Evolutionary conservation across 53 echinoderm and acorn worm species (phyloP).

Genomic region (Astropecten irregularis): DNA sequence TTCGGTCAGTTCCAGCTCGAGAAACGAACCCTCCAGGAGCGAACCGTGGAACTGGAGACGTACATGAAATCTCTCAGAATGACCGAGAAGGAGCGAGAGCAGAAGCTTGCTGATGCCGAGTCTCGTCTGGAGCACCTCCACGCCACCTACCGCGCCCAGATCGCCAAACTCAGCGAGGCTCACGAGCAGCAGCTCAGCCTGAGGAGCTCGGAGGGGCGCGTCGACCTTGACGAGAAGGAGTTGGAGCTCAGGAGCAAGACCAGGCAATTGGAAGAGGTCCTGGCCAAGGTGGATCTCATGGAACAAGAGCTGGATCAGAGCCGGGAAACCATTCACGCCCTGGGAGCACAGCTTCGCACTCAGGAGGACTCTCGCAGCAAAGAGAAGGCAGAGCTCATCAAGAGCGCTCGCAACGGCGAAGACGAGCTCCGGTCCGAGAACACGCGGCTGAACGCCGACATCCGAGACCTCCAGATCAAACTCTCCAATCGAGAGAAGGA

Average conservation of each 20-base stretch:
- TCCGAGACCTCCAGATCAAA: conserved; percentile 53
- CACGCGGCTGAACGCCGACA: conserved; percentile 23
- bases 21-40: conserved; percentile 70
- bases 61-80: conserved; percentile 60
- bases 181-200: conserved; percentile 59
- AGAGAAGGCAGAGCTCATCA: conserved; percentile 59
- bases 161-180: conserved; percentile 39
- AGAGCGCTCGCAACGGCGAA: conserved; percentile 44
- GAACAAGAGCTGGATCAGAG: conserved; percentile 67
- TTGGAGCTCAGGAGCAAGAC: conserved; percentile 73
- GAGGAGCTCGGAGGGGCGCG: conserved; percentile 45
- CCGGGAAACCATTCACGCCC: conserved; percentile 51
- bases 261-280: conserved; percentile 76
- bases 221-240: conserved; percentile 66
- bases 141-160: conserved; percentile 24
- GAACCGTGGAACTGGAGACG: conserved; percentile 64
- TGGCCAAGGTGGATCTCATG: conserved; percentile 58
- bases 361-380: conserved; percentile 67
- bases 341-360: conserved; percentile 56
- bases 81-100: conserved; percentile 75
- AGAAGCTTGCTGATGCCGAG: conserved; percentile 62
- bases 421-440: conserved; percentile 45
- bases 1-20: conserved; percentile 57
- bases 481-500: conserved; percentile 69
- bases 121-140: conserved; percentile 7